Evolutionary conservation across 2,113 vertebrate genomes (phyloP), one percentile per base, ranked within the genome.

Genomic region (Rattus rattus): DNA sequence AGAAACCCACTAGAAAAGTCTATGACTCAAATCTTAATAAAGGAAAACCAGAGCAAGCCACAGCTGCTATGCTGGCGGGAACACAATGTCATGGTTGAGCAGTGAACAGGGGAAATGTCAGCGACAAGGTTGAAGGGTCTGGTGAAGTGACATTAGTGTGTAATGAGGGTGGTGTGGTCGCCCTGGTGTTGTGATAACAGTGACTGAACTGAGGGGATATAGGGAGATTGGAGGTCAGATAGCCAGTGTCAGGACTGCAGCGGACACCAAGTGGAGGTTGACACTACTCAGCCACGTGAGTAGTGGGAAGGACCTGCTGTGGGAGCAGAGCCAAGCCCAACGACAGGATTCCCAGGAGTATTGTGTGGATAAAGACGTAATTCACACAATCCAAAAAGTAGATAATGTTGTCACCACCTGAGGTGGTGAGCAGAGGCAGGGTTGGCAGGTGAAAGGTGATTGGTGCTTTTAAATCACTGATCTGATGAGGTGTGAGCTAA

Each of bases 51-150:
- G 49, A 67, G 33, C 69, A 73, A 47, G 28, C 22, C 12, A 72
- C 4, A 11, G 1, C 30, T 26, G n/a, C 17, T 10, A 0, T 47
- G n/a, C 0, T 7, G 16, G 54, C 33, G 63, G 81, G 24, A 92
- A 47, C n/a, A n/a, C 39, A 7, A 1, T 10, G 10, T 49, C 2
- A 2, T 52, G 79, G 22, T 33, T 49, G n/a, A n/a, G 63, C 54
- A n/a, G 61, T 73, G 56, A 59, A 69, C 56, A 84, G 81, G 39
- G 81, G n/a, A 9, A 19, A 2, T 30, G 59, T 28, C 56, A 19
- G 54, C 5, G n/a, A 43, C n/a, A 43, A 43, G n/a, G 81, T 43
- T 10, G 24, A 43, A 43, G 39, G 56, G 24, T 2, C 26, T 5
- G 81, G 14, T 65, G 81, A 63, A 84, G 39, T 17, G n/a, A 19